Conservation (phyloP, 2,113 vertebrate genomes). For the Corythornis vintsioides region DNA sequence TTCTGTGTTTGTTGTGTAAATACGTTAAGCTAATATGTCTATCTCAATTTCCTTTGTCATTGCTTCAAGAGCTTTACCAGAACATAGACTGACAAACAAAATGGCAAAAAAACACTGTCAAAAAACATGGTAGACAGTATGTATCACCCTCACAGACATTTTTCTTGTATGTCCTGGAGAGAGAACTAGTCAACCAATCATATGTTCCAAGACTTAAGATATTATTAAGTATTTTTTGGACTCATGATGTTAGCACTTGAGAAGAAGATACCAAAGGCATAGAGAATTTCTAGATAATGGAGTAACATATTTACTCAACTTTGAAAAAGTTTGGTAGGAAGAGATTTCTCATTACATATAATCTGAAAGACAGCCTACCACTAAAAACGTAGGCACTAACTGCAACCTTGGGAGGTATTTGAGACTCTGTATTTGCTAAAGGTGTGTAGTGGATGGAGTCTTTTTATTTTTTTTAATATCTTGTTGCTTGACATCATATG, state of each 20-base stretch:
- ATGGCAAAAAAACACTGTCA: neutral
- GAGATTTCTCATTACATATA: neutral
- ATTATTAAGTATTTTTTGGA: neutral
- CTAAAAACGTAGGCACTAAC: neutral
- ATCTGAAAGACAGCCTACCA: neutral
- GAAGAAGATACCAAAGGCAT: neutral
- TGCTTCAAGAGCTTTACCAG: neutral
- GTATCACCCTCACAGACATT: neutral
- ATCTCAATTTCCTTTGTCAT: neutral
- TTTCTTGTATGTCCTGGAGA: neutral
- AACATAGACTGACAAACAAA: neutral
- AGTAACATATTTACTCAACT: neutral
- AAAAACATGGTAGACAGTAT: neutral
- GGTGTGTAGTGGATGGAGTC: neutral
- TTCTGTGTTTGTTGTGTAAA: neutral
- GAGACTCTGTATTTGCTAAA: neutral
- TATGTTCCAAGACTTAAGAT: neutral
- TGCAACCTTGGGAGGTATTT: neutral
- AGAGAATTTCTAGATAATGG: neutral
- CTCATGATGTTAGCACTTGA: neutral
- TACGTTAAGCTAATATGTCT: neutral
- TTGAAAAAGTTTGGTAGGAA: neutral
- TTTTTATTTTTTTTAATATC: neutral
- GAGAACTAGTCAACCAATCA: neutral
- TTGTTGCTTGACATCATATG: neutral